Conservation (phyloP, 2,888 invertebrate species). For the Lathronympha strigana region DNA sequence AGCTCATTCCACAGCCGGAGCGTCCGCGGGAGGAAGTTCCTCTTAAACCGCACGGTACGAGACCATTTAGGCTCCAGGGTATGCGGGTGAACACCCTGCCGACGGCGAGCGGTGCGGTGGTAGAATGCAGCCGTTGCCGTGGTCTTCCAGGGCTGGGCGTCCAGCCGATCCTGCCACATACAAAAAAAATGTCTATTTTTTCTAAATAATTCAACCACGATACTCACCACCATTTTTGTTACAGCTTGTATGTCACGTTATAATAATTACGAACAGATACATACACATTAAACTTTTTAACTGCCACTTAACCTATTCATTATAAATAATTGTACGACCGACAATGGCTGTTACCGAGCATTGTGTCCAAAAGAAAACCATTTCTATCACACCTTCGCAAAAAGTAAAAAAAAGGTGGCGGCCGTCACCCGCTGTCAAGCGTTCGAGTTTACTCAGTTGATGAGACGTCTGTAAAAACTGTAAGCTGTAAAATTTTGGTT, state of each 20-base stretch:
- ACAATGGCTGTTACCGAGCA: slow-evolving; percentile 8
- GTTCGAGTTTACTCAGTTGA: slow-evolving; percentile 5
- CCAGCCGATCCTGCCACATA: too few species aligned
- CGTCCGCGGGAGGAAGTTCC: too few species aligned
- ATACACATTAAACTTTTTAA: slow-evolving; percentile 8
- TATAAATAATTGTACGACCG: slow-evolving; percentile 26
- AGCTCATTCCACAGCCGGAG: too few species aligned
- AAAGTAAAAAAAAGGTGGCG: slow-evolving; percentile 12
- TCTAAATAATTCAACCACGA: too few species aligned
- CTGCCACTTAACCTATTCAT: slow-evolving; percentile 12
- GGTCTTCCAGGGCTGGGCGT: too few species aligned
- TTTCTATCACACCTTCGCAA: slow-evolving; percentile 22
- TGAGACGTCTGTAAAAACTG: slow-evolving; percentile 9
- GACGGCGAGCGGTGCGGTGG: too few species aligned
- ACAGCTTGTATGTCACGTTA: neutral
- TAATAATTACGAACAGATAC: slow-evolving; percentile 6
- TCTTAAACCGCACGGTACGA: too few species aligned
- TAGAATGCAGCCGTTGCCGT: too few species aligned
- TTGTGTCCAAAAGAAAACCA: slow-evolving; percentile 31
- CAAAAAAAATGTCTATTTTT: too few species aligned
- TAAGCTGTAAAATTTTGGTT: neutral
- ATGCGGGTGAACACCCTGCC: too few species aligned
- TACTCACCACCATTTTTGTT: too few species aligned
- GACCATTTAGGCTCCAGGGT: too few species aligned
- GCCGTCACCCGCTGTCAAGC: slow-evolving; percentile 16